Conservation (phyloP, 2,888 invertebrate species). For the Molanna angustata region DNA sequence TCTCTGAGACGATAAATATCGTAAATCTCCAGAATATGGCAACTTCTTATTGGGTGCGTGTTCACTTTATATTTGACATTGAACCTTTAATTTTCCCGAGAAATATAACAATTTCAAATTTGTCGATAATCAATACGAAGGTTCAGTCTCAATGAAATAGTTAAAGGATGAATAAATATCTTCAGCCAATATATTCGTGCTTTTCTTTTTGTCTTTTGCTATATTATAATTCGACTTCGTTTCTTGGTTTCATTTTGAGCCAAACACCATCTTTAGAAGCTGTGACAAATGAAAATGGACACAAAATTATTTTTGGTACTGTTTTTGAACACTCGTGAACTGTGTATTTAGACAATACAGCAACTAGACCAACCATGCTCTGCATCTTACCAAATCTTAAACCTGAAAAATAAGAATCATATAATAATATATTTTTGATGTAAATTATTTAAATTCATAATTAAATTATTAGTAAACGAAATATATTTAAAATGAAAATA, state of each 20-base stretch:
- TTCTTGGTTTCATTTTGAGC: constrained; percentile 29
- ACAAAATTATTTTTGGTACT: constrained; percentile 30
- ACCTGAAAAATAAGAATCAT: constrained; percentile 36
- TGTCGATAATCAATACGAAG: too few relatives aligned
- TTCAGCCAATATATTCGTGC: neutral
- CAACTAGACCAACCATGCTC: constrained; percentile 36
- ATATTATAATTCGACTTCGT: neutral
- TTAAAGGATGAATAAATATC: too few relatives aligned
- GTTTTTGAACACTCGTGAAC: constrained; percentile 34
- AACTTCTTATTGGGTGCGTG: too few relatives aligned
- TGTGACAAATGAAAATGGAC: constrained; percentile 34
- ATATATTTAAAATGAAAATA: too few relatives aligned
- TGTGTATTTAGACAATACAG: constrained; percentile 37
- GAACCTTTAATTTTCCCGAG: too few relatives aligned
- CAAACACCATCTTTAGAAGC: constrained; percentile 35
- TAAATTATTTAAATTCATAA: too few relatives aligned
- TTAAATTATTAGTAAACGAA: too few relatives aligned
- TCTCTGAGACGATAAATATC: too few relatives aligned
- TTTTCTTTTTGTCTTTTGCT: neutral
- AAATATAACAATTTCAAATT: too few relatives aligned
- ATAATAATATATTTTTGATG: neutral
- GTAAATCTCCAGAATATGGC: too few relatives aligned
- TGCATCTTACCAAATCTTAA: constrained; percentile 41
- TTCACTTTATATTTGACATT: too few relatives aligned
- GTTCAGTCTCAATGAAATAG: too few relatives aligned